Conservation (phyloP, 2,888 invertebrate genomes). For the Furcula furcula region DNA sequence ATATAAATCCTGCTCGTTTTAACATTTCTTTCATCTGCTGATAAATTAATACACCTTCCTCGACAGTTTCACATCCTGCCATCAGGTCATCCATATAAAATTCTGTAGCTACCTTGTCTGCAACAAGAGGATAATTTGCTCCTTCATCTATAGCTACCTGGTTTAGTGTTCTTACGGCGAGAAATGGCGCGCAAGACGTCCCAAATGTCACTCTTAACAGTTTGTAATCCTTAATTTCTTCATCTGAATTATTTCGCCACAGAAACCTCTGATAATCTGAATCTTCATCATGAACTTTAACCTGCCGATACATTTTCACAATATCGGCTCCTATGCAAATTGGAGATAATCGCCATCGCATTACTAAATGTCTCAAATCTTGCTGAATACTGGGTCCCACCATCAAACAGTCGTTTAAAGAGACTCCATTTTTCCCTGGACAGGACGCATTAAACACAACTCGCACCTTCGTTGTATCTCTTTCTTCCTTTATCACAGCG, state of each 20-base stretch:
- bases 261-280: conserved; percentile 2
- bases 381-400: conserved; percentile 3
- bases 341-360: background rate
- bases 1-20: conserved; percentile 5
- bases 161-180: background rate
- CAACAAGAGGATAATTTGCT: background rate
- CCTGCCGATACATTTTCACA: conserved; percentile 7
- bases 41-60: conserved; percentile 6
- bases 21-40: conserved; percentile 4
- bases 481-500: conserved; percentile 25
- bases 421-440: conserved; percentile 1
- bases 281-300: conserved; percentile 2
- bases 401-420: conserved; percentile 2
- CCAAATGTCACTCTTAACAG: conserved; percentile 2
- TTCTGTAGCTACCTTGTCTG: background rate
- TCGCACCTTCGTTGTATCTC: conserved; percentile 3
- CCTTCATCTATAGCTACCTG: conserved; percentile 1
- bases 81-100: no score
- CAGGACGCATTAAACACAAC: conserved; percentile 5
- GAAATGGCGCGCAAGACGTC: conserved; percentile 2
- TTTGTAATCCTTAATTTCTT: background rate
- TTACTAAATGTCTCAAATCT: conserved; percentile 2
- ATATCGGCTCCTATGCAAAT: conserved; percentile 5
- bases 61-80: background rate
- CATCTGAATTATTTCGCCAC: conserved; percentile 1